phyloP scores from a whole-genome alignment of 2,888 invertebrate genomes.

The Microplitis manilae region DNA sequence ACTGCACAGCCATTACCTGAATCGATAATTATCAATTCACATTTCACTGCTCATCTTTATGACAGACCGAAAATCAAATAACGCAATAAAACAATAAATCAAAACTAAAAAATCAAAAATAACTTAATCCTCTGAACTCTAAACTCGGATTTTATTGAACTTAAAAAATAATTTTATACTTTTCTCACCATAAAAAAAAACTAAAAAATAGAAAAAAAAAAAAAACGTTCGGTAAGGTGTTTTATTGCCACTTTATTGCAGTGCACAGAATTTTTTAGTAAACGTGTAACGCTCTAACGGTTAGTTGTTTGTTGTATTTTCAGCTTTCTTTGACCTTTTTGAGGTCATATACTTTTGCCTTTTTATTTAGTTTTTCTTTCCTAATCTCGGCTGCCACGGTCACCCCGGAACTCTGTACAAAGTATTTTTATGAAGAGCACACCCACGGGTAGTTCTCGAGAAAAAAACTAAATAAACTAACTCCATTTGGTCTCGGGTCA shows the following conservation, averaged over 20 bases:
- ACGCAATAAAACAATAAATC: background rate
- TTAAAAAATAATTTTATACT: slow-evolving; percentile 19
- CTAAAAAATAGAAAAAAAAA: slow-evolving; percentile 24
- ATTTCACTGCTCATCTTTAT: background rate
- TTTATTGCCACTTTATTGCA: slow-evolving; percentile 4
- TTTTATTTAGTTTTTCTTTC: slow-evolving; percentile 13
- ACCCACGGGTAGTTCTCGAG: slow-evolving; percentile 11
- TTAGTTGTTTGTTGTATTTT: slow-evolving; percentile 10
- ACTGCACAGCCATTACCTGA: background rate
- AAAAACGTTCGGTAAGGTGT: slow-evolving; percentile 20
- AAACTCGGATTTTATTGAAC: background rate
- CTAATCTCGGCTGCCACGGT: background rate
- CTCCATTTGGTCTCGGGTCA: background rate
- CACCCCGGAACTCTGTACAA: slow-evolving; percentile 40
- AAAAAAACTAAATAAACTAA: slow-evolving; percentile 43
- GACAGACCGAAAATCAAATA: background rate
- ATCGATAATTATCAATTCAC: background rate
- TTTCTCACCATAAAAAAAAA: slow-evolving; percentile 5
- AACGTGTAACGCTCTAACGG: slow-evolving; percentile 42
- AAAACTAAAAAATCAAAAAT: background rate
- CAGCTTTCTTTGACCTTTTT: slow-evolving; percentile 31
- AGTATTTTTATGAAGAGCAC: slow-evolving; percentile 56
- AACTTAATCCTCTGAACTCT: background rate
- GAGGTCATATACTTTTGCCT: background rate
- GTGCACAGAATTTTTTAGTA: background rate